A percentile compares a stretch with the other conserved stretches of the same genome.
Evolutionary conservation across 2,888 invertebrate species (phyloP).

Genomic region (Cephonodes hylas): DNA sequence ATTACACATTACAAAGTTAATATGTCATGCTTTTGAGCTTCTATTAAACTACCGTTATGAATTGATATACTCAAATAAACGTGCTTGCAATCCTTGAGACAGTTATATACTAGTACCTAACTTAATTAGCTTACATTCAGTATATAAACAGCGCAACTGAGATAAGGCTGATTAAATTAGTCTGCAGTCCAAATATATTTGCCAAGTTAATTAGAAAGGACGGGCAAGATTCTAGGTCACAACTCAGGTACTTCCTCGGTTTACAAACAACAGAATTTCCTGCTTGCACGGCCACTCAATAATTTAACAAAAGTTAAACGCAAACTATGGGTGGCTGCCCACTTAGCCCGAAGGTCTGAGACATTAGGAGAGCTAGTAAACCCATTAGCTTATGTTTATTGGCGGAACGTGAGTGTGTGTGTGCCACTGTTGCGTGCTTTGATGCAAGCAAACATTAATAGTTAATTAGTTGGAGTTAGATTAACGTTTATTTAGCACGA

Average conservation of each 20-base stretch:
- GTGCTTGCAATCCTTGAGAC: no score
- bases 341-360: constrained; percentile 38
- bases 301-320: constrained; percentile 17
- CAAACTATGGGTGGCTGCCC: constrained; percentile 28
- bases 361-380: constrained; percentile 54
- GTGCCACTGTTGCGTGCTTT: constrained; percentile 17
- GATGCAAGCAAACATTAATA: not conserved
- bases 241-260: not conserved
- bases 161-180: no score
- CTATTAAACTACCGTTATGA: no score
- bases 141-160: no score
- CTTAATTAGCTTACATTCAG: no score
- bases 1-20: no score
- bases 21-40: no score
- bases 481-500: not conserved
- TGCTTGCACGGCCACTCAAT: constrained; percentile 3
- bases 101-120: no score
- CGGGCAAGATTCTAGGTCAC: not conserved
- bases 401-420: constrained; percentile 45
- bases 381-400: constrained; percentile 64
- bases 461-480: not conserved
- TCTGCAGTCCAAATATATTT: no score
- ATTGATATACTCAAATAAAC: no score
- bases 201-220: not conserved
- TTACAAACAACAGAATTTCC: not conserved